Evolutionary conservation across 1,140 invertebrate species (phyloP), one percentile per base, ranked within the genome.

Genomic region (Apolygus lucorum): DNA sequence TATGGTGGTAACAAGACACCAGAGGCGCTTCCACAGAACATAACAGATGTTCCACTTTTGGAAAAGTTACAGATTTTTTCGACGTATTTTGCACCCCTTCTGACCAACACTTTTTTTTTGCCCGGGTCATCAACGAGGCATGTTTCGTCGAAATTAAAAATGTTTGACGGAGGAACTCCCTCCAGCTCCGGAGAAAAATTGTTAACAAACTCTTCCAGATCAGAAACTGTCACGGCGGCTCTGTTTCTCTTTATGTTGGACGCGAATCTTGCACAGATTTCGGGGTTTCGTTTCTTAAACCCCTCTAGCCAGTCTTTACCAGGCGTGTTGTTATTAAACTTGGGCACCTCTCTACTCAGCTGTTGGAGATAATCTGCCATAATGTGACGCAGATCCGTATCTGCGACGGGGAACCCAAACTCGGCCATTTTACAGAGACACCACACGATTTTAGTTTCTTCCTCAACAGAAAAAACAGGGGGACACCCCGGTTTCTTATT

Each of bases 141-240:
- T 42, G 25, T 68, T 68, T 75, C 73, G 72, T 75, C 74, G 13
- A 22, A 29, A 68, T 75, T 75, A 24, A 75, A 65, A 11, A 76
- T 73, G 28, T 72, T 28, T 0, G 21, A 54, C 17, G 70, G 28
- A 54, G 72, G 54, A 24, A 71, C 68, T 70, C 74, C 72, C 34
- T 52, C 68, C 21, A 79, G 73, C 67, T 77, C 63, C 14, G 24
- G 2, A 74, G 77, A 78, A 75, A 75, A 78, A 17, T 72, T 69
- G 71, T 71, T 71, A 13, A 79, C 74, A 69, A 75, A 70, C 26
- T 72, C 63, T 70, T 76, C 73, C n/a, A n/a, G n/a, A n/a, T n/a
- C n/a, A n/a, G n/a, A n/a, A n/a, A n/a, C n/a, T 11, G 71, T 71
- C 2, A 78, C 74, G 28, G 42, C 65, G 17, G 76, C 66, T 69